Percentiles rank a stretch among this genome's conserved stretches.
These are phyloP conservation scores for Leptinotarsa peninsularis DNA, from an alignment of 2,888 invertebrate genomes.

Conservation along the genomic window DNA sequence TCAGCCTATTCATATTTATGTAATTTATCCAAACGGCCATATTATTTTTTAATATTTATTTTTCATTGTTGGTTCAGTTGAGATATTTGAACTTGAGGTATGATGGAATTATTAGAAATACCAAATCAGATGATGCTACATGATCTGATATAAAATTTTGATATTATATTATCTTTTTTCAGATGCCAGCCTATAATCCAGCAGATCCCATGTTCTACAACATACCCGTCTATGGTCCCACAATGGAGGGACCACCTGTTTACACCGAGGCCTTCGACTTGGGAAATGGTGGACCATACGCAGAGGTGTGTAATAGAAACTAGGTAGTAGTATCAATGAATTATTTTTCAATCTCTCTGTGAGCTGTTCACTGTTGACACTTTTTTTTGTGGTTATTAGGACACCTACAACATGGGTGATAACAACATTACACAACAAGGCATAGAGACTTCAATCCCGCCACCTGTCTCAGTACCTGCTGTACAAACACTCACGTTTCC, in stretches of 20 bases:
- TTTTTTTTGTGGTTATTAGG: constrained; percentile 37
- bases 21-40: too few relatives aligned
- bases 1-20: too few relatives aligned
- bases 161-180: not conserved
- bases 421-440: constrained; percentile 51
- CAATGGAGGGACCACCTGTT: constrained; percentile 55
- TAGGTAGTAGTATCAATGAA: not conserved
- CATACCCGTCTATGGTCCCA: constrained; percentile 58
- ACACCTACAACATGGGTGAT: constrained; percentile 41
- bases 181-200: constrained; percentile 46
- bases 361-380: not conserved
- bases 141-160: too few relatives aligned
- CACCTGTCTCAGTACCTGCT: constrained; percentile 23
- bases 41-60: too few relatives aligned
- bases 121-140: too few relatives aligned
- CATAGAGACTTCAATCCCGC: constrained; percentile 54
- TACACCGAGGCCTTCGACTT: constrained; percentile 58
- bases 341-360: not conserved
- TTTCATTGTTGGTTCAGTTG: too few relatives aligned
- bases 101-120: too few relatives aligned
- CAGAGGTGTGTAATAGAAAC: constrained; percentile 56
- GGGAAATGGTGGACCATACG: constrained; percentile 54
- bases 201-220: constrained; percentile 57
- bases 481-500: constrained; percentile 11
- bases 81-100: too few relatives aligned